A percentile compares a stretch with the other conserved stretches of the same genome.
These are phyloP conservation scores for Callithrix jacchus DNA, from an alignment of 2,113 vertebrate genomes.

Conservation along the genomic window DNA sequence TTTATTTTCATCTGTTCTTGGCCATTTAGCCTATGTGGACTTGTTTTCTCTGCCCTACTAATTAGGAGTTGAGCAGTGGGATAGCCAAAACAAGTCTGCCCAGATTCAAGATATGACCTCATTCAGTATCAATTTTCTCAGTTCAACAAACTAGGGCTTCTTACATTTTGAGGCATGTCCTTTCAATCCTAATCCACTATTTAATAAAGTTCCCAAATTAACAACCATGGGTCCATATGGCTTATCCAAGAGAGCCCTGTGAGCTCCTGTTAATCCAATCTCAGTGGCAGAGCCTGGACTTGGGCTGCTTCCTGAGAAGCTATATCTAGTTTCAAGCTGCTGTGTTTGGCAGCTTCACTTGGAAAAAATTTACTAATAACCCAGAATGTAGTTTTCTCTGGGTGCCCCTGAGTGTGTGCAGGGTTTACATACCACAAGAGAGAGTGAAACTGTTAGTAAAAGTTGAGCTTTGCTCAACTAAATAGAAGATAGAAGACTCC, in stretches of 20 bases:
- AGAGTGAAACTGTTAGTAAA: neutral
- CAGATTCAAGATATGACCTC: neutral
- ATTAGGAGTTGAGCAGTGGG: slow-evolving; percentile 49
- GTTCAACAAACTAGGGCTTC: neutral
- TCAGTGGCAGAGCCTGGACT: neutral
- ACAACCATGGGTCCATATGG: slow-evolving; percentile 58
- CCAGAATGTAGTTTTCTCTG: slow-evolving; percentile 22
- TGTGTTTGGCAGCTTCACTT: slow-evolving; percentile 34
- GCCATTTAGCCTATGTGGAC: slow-evolving; percentile 67
- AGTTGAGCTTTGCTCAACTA: neutral
- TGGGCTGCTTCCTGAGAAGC: slow-evolving; percentile 72
- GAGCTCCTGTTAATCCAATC: slow-evolving; percentile 65
- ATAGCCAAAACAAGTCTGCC: slow-evolving; percentile 63
- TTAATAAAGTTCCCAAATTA: neutral
- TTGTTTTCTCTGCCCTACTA: slow-evolving; percentile 73
- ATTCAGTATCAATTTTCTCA: neutral
- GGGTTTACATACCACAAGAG: neutral
- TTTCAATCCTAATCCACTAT: neutral
- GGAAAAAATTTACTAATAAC: neutral
- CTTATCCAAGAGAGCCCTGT: slow-evolving; percentile 58
- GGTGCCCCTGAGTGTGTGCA: neutral
- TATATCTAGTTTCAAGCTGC: slow-evolving; percentile 59
- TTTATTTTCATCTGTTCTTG: slow-evolving; percentile 79
- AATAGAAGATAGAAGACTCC: neutral
- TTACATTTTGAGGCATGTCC: rapidly evolving